Evolutionary conservation across 2,888 invertebrate genomes (phyloP), one percentile per base, ranked within the genome.

Genomic region (Noctua janthe): DNA sequence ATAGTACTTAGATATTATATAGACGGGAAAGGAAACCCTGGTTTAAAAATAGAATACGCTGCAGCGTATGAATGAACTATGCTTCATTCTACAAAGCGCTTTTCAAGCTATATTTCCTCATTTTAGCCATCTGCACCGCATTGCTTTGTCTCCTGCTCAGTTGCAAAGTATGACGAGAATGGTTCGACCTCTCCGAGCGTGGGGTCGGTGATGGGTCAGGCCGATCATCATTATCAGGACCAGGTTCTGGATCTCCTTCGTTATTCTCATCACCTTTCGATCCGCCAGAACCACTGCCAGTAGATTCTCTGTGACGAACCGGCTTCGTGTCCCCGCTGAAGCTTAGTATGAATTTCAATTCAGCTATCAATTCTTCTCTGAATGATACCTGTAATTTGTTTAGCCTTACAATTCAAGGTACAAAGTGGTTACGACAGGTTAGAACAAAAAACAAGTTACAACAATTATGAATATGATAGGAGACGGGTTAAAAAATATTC

Each of bases 251-350:
- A 67, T 94, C 94, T 17, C 80, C 91, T 23, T 89, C 87, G 15
- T 88, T 90, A 11, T 94, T 93, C 17, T 93, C 93, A 39, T 93
- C 93, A 29, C 90, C 91, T 66, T 93, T 94, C 0, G 95, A 94
- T 56, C 91, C 91, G 7, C 92, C 92, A 1, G 96, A 96, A 11
- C 95, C 94, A 82, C 94, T 94, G 8, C 92, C 92, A 7, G 94
- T 93, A 0, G 95, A 92, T 82, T 95, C 96, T 71, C 95, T 94
- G 81, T 97, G 97, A 75, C 97, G 97, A 0, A 98, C 97, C 2
- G 98, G 98, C 90, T 98, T 98, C 0, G 97, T 97, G 71, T 98
- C 97, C 51, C 98, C 98, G 78, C 97, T 97, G 89, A 98, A 98
- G 91, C 98, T 97, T 0, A 98, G 92, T 56, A 98, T 97, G 91